phyloP scores from a whole-genome alignment of 2,797 vertebrate species.

The Pteropus rufus region DNA sequence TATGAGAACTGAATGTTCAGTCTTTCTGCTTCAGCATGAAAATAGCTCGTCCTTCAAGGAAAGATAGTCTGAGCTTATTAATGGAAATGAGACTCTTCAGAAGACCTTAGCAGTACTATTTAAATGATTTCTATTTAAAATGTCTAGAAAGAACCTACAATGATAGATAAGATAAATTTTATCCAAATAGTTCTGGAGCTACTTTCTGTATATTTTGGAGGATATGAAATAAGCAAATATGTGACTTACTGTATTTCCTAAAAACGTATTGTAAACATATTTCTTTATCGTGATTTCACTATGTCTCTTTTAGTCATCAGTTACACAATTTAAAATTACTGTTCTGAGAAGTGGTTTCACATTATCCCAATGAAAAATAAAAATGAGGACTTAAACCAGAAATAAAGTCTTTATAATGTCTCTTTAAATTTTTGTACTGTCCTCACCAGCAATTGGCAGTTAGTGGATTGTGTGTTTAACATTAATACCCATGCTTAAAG shows the following conservation, averaged over 20 bases:
- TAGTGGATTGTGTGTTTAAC: conserved; percentile 51
- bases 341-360: conserved; percentile 54
- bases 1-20: not conserved
- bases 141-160: conserved; percentile 40
- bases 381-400: conserved; percentile 21
- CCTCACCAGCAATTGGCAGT: conserved; percentile 37
- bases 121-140: conserved; percentile 31
- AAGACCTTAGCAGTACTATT: not conserved
- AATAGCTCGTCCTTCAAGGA: not conserved
- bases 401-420: conserved; percentile 35
- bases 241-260: not conserved
- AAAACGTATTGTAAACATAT: conserved; percentile 12
- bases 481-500: conserved; percentile 52
- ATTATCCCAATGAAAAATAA: conserved; percentile 53
- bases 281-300: not conserved
- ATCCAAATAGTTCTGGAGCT: conserved; percentile 44
- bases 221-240: conserved; percentile 29
- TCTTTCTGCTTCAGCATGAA: not conserved
- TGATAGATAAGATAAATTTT: conserved; percentile 48
- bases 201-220: conserved; percentile 44
- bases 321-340: conserved; percentile 62
- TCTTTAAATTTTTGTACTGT: conserved; percentile 56
- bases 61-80: not conserved
- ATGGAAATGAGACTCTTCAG: conserved; percentile 42
- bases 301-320: conserved; percentile 37